Percentiles rank a stretch among this genome's conserved stretches.
Conservation (phyloP, 2,113 vertebrate genomes). For the Capreolus pygargus region DNA sequence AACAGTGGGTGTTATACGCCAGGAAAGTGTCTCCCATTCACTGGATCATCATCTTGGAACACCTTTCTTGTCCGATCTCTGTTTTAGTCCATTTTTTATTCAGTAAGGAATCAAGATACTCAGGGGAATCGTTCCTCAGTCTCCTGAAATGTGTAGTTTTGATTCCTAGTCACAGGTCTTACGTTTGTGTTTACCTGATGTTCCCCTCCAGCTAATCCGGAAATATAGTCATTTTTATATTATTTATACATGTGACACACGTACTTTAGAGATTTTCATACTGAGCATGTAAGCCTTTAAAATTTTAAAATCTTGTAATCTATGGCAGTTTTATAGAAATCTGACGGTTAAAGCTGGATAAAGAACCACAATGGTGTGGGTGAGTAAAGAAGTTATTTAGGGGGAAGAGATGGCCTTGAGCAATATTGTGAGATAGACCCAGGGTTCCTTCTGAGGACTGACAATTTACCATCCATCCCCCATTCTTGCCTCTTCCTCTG, state of each 20-base stretch:
- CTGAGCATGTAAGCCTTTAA: not conserved
- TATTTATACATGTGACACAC: not conserved
- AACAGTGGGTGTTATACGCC: not conserved
- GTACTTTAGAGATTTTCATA: not conserved
- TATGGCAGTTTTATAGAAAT: not conserved
- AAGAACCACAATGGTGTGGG: not conserved
- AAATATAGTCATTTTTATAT: not conserved
- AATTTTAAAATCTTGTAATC: not conserved
- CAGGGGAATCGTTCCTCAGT: conserved; percentile 22
- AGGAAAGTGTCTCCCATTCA: not conserved
- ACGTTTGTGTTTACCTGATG: conserved; percentile 31
- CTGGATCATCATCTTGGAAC: conserved; percentile 40
- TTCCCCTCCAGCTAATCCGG: not conserved
- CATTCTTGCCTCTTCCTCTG: not conserved
- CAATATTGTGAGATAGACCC: not conserved
- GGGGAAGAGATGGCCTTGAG: not conserved
- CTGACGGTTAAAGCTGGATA: not conserved
- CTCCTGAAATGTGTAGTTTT: conserved; percentile 43
- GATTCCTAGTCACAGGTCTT: conserved; percentile 57
- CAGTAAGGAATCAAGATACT: conserved; percentile 51
- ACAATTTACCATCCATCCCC: not conserved
- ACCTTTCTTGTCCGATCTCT: conserved; percentile 26
- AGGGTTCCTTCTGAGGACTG: not conserved
- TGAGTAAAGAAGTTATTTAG: not conserved
- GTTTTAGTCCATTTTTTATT: conserved; percentile 37